Evolutionary conservation across 1,140 invertebrate genomes (phyloP).

Genomic region (Chironomus striatipennis): DNA sequence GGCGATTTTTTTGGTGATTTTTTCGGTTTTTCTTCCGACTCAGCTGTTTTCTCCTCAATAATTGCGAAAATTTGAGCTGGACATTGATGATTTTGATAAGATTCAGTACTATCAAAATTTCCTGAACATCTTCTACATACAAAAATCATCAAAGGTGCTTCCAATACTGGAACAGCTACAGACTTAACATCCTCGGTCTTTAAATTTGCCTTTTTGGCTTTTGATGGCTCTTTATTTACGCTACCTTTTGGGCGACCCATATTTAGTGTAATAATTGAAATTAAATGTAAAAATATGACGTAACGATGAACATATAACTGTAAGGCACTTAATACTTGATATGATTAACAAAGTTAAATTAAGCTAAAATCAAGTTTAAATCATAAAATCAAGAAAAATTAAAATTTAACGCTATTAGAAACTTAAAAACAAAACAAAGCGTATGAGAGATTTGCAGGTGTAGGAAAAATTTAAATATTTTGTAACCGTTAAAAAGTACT

Average conservation of each 20-base stretch:
- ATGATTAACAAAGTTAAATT: not conserved
- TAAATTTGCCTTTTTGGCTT: not conserved
- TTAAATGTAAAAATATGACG: not conserved
- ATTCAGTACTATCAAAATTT: not conserved
- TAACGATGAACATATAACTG: not conserved
- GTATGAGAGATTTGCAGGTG: too few species aligned
- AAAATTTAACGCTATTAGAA: not conserved
- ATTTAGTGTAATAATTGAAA: not conserved
- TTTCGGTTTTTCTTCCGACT: too few species aligned
- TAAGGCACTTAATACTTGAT: not conserved
- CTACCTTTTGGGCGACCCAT: not conserved
- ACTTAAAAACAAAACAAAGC: too few species aligned
- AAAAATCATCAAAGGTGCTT: slow-evolving; percentile 8
- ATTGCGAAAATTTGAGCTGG: not conserved
- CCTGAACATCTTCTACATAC: not conserved
- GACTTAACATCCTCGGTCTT: not conserved
- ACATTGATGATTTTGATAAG: not conserved
- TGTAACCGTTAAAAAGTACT: too few species aligned
- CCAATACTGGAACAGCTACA: not conserved
- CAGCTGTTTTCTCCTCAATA: not conserved
- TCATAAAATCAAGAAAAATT: not conserved
- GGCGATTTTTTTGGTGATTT: not conserved
- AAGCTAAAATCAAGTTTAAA: not conserved
- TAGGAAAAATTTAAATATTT: too few species aligned
- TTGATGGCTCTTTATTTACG: not conserved